These are phyloP conservation scores for Sphaerodactylus townsendi DNA, from an alignment of 2,113 vertebrate genomes.

Conservation along the genomic window DNA sequence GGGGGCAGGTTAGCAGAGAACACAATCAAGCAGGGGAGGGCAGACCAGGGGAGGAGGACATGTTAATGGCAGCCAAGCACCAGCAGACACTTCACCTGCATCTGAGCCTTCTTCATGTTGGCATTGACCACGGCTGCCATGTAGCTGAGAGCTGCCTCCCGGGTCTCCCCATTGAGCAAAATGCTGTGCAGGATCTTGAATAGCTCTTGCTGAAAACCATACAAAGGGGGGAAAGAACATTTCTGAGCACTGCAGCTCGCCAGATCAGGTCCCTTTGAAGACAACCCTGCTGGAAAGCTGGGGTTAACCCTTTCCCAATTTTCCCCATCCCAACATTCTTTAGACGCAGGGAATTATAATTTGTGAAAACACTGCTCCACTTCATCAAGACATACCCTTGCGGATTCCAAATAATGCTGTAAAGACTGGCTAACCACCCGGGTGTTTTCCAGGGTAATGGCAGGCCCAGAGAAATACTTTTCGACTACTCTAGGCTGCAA, in stretches of 20 bases:
- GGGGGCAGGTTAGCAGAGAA: neutral
- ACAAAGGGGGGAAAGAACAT: conserved; percentile 19
- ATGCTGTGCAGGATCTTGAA: conserved; percentile 96
- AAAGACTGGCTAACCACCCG: conserved; percentile 95
- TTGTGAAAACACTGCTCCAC: neutral
- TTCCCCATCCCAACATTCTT: neutral
- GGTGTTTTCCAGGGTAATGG: conserved; percentile 97
- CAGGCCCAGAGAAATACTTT: conserved; percentile 98
- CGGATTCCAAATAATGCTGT: conserved; percentile 95
- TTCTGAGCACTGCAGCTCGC: neutral
- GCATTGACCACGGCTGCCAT: conserved; percentile 95
- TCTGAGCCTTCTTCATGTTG: conserved; percentile 97
- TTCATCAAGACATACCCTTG: conserved; percentile 80
- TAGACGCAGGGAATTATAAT: neutral
- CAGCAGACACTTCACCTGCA: conserved; percentile 83
- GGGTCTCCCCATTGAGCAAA: conserved; percentile 93
- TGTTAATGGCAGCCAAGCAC: neutral
- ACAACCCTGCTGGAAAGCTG: neutral
- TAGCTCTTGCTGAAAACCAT: conserved; percentile 85
- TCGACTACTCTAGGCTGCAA: conserved; percentile 92
- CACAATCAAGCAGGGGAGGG: too few relatives aligned
- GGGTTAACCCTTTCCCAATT: neutral
- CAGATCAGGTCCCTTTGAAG: neutral
- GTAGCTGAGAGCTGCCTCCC: conserved; percentile 92
- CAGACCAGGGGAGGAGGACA: neutral